Evolutionary conservation across 2,113 vertebrate genomes (phyloP).

Genomic region (Zonotrichia leucophrys): DNA sequence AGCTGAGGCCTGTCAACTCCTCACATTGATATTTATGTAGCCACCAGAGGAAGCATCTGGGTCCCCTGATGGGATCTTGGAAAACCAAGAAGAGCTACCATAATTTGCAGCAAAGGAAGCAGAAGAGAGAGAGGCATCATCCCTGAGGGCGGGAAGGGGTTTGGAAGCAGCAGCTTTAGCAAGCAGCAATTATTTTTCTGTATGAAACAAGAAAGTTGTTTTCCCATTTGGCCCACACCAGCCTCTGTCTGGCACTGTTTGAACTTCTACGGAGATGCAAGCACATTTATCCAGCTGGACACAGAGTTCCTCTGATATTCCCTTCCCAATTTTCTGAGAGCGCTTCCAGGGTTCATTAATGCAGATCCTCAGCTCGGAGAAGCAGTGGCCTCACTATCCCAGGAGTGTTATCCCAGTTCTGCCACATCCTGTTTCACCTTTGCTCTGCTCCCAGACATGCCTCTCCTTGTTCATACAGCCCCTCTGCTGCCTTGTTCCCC

Average conservation of each 20-base stretch:
- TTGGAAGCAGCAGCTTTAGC: background rate
- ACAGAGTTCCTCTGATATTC: background rate
- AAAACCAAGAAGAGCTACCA: background rate
- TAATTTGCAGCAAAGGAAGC: background rate
- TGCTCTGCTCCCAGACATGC: background rate
- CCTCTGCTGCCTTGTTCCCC: background rate
- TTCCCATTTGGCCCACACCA: background rate
- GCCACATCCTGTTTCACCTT: background rate
- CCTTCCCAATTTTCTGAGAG: background rate
- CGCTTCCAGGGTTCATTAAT: background rate
- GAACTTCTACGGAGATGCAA: background rate
- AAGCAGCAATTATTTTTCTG: background rate
- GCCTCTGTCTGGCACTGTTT: background rate
- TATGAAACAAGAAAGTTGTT: background rate
- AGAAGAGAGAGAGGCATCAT: background rate
- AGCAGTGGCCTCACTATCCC: background rate
- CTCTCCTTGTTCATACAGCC: background rate
- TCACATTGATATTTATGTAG: background rate
- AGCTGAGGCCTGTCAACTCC: background rate
- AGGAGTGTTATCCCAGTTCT: background rate
- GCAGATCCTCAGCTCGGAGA: background rate
- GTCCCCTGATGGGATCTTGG: background rate
- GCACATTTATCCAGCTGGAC: background rate
- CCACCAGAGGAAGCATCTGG: background rate
- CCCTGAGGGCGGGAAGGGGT: background rate